A percentile compares a stretch with the other conserved stretches of the same genome.
Evolutionary conservation across 2,113 vertebrate genomes (phyloP).

Genomic region (Scomber scombrus): DNA sequence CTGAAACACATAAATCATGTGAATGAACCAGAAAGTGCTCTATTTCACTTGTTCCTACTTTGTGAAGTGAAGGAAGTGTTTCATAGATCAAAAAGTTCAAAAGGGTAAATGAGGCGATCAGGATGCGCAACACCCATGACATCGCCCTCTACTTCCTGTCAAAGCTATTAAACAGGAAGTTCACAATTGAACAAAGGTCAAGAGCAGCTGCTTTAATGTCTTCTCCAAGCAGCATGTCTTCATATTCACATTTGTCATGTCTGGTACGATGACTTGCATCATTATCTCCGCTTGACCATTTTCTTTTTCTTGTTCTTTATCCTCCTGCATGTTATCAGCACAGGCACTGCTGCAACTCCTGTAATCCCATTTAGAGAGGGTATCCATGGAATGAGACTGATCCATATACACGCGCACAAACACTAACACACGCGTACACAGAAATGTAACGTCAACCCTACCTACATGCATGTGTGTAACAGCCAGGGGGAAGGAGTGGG

Average conservation of each 20-base stretch:
- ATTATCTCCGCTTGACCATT: not conserved
- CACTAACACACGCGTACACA: not conserved
- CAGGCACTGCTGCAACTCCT: constrained; percentile 3
- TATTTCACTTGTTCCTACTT: not conserved
- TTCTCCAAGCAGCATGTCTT: constrained; percentile 15
- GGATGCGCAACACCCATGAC: constrained; percentile 39
- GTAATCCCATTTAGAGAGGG: constrained; percentile 55
- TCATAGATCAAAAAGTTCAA: constrained; percentile 2
- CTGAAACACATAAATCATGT: not conserved
- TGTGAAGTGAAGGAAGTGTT: not conserved
- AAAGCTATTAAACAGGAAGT: constrained; percentile 57
- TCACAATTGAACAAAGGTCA: constrained; percentile 36
- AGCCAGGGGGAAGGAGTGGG: constrained; percentile 7
- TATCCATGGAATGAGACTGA: constrained; percentile 12
- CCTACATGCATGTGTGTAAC: not conserved
- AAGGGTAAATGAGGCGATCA: constrained; percentile 8
- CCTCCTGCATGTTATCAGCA: constrained; percentile 3
- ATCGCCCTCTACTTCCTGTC: constrained; percentile 58
- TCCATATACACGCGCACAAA: constrained; percentile 12
- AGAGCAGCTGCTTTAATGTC: constrained; percentile 26
- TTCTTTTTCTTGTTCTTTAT: constrained; percentile 18
- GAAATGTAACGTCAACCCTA: not conserved
- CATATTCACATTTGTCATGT: constrained; percentile 6
- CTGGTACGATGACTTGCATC: not conserved
- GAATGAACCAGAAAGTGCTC: constrained; percentile 10